Evolutionary conservation across 2,113 vertebrate genomes (phyloP).

Genomic region (Alosa alosa): DNA sequence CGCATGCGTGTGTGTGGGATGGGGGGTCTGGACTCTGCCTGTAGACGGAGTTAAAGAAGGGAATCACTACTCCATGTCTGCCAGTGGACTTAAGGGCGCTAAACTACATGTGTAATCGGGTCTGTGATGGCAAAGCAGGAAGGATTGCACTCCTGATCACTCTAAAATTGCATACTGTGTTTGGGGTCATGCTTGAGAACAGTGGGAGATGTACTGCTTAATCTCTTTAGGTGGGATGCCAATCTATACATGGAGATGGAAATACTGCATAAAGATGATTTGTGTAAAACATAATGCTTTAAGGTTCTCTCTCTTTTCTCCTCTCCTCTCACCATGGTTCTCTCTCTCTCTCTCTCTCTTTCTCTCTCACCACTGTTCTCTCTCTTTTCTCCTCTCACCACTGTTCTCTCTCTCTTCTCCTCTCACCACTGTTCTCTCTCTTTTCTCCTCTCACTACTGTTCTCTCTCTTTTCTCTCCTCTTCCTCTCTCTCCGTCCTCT

Average conservation of each 20-base stretch:
- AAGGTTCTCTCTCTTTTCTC: neutral
- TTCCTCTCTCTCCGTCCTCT: no score
- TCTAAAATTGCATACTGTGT: no score
- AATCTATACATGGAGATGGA: no score
- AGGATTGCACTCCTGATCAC: neutral
- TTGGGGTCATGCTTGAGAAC: no score
- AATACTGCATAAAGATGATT: no score
- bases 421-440: neutral
- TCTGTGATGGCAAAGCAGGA: neutral
- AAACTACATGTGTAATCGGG: neutral
- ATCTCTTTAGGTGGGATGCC: no score
- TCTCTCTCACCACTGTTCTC: neutral
- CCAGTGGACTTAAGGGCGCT: neutral
- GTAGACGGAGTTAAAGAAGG: neutral
- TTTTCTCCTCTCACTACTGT: no score
- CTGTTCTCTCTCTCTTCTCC: neutral
- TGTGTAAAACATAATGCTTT: no score
- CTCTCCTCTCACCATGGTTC: neutral
- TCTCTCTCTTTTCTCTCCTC: no score
- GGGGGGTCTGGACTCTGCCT: conserved; percentile 13
- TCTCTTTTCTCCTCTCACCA: neutral
- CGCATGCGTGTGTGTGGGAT: neutral
- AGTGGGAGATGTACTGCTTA: no score
- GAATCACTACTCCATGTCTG: neutral
- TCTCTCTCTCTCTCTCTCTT: no score